Evolutionary conservation across 2,797 vertebrate species (phyloP).

Genomic region (Tragopan temminckii): DNA sequence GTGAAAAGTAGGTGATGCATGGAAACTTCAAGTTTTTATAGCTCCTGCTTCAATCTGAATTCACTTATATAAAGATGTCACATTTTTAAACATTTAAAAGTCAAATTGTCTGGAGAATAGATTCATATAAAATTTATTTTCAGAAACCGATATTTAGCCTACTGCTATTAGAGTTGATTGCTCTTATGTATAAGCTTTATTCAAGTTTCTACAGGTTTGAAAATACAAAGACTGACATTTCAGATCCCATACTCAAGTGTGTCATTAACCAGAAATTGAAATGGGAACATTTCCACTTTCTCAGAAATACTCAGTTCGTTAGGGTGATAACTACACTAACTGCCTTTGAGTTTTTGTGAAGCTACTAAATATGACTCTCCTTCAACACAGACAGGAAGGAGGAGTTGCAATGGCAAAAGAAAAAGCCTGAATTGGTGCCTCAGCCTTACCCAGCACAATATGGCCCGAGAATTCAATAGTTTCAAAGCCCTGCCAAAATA

Average conservation of each 20-base stretch:
- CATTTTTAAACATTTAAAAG: slow-evolving; percentile 81
- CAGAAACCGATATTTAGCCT: slow-evolving; percentile 79
- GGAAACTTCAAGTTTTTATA: slow-evolving; percentile 68
- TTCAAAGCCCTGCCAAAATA: slow-evolving; percentile 52
- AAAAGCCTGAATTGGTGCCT: slow-evolving; percentile 33
- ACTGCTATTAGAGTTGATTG: slow-evolving; percentile 77
- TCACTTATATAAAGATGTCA: slow-evolving; percentile 77
- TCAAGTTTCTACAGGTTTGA: slow-evolving; percentile 77
- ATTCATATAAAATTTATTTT: slow-evolving; percentile 82
- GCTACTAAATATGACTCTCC: slow-evolving; percentile 59
- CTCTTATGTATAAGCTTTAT: slow-evolving; percentile 76
- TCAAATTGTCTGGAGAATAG: slow-evolving; percentile 82
- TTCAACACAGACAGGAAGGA: slow-evolving; percentile 46
- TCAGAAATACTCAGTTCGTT: slow-evolving; percentile 70
- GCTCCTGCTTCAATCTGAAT: slow-evolving; percentile 61
- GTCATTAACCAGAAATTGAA: slow-evolving; percentile 79
- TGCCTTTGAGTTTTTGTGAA: slow-evolving; percentile 66
- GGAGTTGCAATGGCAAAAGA: slow-evolving; percentile 22
- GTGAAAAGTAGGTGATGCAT: slow-evolving; percentile 64
- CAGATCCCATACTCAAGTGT: slow-evolving; percentile 64
- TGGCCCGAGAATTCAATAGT: slow-evolving; percentile 30
- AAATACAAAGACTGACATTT: slow-evolving; percentile 81
- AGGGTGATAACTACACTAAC: slow-evolving; percentile 53
- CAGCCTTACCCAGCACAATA: slow-evolving; percentile 16
- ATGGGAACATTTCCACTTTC: slow-evolving; percentile 71